A percentile compares a stretch with the other conserved stretches of the same genome.
phyloP scores from a whole-genome alignment of 2,113 vertebrate species.

The Halcyon senegalensis region DNA sequence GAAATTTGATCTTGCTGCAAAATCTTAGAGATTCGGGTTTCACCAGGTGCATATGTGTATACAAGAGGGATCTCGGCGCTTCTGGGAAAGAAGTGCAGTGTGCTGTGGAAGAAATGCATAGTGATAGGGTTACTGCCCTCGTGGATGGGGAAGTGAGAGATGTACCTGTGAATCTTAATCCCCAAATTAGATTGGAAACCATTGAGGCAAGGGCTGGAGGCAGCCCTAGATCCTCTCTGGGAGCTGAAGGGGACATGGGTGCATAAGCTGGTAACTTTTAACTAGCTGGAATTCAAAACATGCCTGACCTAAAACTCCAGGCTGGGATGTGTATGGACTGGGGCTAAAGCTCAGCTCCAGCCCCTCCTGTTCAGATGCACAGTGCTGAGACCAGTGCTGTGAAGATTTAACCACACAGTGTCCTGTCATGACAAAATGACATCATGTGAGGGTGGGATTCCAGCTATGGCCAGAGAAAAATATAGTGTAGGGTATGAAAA shows the following conservation, averaged over 20 bases:
- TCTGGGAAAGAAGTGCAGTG: neutral
- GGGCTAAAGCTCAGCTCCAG: neutral
- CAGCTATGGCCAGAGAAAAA: neutral
- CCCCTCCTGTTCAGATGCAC: neutral
- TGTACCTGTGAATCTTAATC: neutral
- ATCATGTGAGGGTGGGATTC: accelerated
- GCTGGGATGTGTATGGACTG: neutral
- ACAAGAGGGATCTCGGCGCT: neutral
- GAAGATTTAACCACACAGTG: neutral
- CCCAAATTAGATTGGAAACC: neutral
- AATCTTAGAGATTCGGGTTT: neutral
- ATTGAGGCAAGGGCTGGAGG: neutral
- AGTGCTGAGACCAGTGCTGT: accelerated
- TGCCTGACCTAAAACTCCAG: neutral
- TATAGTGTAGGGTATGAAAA: neutral
- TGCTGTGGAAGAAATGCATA: neutral
- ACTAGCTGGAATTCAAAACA: slow-evolving; percentile 46
- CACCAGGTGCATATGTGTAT: accelerated
- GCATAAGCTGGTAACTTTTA: neutral
- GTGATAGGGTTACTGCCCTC: neutral
- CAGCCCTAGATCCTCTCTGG: neutral
- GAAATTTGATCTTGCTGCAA: neutral
- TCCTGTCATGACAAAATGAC: neutral
- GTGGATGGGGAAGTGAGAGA: neutral
- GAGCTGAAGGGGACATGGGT: neutral